Evolutionary conservation across 1,140 invertebrate species (phyloP).

Genomic region (Leptinotarsa texana): DNA sequence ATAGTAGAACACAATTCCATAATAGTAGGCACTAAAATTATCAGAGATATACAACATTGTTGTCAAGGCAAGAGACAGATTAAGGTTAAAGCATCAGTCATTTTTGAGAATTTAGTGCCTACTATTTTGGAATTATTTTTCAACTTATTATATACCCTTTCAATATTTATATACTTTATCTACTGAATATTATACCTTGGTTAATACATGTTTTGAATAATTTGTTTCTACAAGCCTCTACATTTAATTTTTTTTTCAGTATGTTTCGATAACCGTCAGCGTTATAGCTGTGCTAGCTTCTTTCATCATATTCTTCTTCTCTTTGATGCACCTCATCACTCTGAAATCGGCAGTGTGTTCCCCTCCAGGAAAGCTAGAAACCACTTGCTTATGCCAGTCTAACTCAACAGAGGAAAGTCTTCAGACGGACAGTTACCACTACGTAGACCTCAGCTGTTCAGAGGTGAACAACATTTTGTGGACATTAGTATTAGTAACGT

Average conservation of each 20-base stretch:
- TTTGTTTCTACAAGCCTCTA: no score
- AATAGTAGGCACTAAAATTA: no score
- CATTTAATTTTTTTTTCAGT: constrained; percentile 8
- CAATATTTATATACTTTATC: no score
- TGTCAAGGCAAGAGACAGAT: no score
- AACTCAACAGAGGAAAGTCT: constrained; percentile 30
- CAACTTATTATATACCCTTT: no score
- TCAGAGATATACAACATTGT: no score
- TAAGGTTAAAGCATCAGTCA: no score
- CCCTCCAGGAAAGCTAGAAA: constrained; percentile 47
- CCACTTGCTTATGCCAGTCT: constrained; percentile 49
- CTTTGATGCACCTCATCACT: constrained; percentile 55
- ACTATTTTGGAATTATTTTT: no score
- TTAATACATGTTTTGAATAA: no score
- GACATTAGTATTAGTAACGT: constrained; percentile 54
- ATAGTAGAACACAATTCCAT: no score
- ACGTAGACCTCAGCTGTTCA: constrained; percentile 56
- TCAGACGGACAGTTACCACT: constrained; percentile 49
- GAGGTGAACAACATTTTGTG: constrained; percentile 56
- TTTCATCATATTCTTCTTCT: constrained; percentile 40
- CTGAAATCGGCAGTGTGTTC: constrained; percentile 55
- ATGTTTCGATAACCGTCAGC: constrained; percentile 9
- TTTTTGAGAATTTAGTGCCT: no score
- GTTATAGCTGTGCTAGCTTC: background rate
- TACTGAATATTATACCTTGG: no score